Conservation (phyloP, 2,113 vertebrate species). For the Cyprinodon brontotheroides region DNA sequence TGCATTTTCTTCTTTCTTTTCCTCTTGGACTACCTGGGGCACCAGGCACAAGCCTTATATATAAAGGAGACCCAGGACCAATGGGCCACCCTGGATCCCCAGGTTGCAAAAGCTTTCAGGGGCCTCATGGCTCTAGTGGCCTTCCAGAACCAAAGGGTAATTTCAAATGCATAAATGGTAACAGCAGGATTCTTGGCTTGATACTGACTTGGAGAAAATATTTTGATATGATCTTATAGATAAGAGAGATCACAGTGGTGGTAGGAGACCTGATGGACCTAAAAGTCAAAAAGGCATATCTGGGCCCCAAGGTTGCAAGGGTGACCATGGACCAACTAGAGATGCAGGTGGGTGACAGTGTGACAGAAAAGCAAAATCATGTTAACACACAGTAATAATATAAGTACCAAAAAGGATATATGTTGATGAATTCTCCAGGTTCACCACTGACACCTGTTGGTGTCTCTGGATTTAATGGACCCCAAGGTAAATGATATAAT, state of each 20-base stretch:
- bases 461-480: constrained; percentile 51
- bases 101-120: constrained; percentile 44
- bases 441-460: constrained; percentile 18
- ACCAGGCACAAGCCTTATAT: constrained; percentile 2
- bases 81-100: constrained; percentile 38
- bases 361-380: neutral
- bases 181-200: neutral
- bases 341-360: constrained; percentile 31
- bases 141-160: constrained; percentile 52
- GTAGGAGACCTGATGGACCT: constrained; percentile 26
- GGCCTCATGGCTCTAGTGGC: neutral
- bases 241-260: constrained; percentile 39
- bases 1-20: constrained; percentile 31
- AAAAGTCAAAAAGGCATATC: constrained; percentile 47
- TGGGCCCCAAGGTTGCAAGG: constrained; percentile 54
- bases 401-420: neutral
- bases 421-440: no score
- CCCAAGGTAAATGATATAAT: constrained; percentile 52
- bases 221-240: constrained; percentile 42
- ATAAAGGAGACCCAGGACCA: constrained; percentile 55
- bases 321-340: constrained; percentile 45
- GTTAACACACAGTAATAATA: neutral
- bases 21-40: constrained; percentile 40
- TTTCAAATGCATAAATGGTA: neutral
- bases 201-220: neutral